These are phyloP conservation scores for Epinotia nisella DNA, from an alignment of 2,888 invertebrate species.

Conservation along the genomic window DNA sequence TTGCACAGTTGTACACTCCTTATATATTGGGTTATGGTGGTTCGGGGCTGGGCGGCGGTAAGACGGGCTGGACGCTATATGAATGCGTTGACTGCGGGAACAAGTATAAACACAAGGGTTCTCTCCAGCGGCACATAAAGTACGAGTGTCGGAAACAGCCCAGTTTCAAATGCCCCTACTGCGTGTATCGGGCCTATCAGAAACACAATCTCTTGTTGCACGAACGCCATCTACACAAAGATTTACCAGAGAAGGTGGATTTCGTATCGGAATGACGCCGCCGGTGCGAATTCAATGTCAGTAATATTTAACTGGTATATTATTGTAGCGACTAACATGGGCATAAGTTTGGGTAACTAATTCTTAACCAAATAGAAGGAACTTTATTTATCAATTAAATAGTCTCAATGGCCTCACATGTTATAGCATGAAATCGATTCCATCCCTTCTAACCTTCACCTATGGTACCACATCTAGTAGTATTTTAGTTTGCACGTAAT, in stretches of 20 bases:
- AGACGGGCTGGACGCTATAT: slow-evolving; percentile 81
- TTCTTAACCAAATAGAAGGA: slow-evolving; percentile 33
- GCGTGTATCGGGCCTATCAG: slow-evolving; percentile 88
- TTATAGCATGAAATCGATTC: slow-evolving; percentile 17
- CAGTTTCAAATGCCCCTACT: slow-evolving; percentile 88
- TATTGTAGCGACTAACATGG: slow-evolving; percentile 30
- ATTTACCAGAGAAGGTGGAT: slow-evolving; percentile 82
- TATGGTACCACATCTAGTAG: background rate
- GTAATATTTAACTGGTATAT: slow-evolving; percentile 54
- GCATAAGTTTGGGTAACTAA: slow-evolving; percentile 29
- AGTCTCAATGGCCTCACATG: background rate
- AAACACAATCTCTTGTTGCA: slow-evolving; percentile 85
- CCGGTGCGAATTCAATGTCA: slow-evolving; percentile 68
- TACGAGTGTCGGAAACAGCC: slow-evolving; percentile 91
- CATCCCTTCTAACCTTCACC: background rate
- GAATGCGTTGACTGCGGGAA: slow-evolving; percentile 91
- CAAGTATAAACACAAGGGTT: slow-evolving; percentile 92
- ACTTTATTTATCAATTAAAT: background rate
- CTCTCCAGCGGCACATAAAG: slow-evolving; percentile 90
- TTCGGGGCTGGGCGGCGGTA: slow-evolving; percentile 75
- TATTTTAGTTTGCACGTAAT: slow-evolving; percentile 20
- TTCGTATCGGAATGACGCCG: slow-evolving; percentile 81
- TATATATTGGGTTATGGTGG: slow-evolving; percentile 83
- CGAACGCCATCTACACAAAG: slow-evolving; percentile 83
- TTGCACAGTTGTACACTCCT: slow-evolving; percentile 84